Evolutionary conservation across 2,797 vertebrate genomes (phyloP).

Genomic region (Rhadinocentrus ornatus): DNA sequence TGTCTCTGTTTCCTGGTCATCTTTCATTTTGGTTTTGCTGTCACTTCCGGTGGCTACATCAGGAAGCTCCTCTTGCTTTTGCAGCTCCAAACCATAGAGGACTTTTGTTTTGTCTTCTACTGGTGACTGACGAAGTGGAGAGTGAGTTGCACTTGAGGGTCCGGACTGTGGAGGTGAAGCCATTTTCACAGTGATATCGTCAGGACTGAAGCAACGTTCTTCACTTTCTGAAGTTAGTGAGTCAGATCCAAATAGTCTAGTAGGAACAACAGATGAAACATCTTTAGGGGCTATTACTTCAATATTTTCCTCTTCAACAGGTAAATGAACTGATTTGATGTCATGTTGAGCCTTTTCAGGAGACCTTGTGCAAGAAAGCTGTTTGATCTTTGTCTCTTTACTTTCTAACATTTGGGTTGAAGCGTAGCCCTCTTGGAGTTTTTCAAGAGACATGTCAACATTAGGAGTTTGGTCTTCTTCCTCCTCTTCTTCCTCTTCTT

Average conservation of each 20-base stretch:
- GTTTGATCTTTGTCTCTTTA: conserved; percentile 59
- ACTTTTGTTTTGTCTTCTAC: conserved; percentile 87
- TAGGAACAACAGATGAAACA: conserved; percentile 62
- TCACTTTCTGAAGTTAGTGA: conserved; percentile 87
- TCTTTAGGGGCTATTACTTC: conserved; percentile 64
- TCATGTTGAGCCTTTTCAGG: conserved; percentile 46
- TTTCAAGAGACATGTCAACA: conserved; percentile 85
- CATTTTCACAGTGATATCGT: conserved; percentile 97
- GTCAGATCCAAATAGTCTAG: conserved; percentile 78
- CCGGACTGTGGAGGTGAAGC: conserved; percentile 93
- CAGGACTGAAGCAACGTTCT: conserved; percentile 94
- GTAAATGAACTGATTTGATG: conserved; percentile 62
- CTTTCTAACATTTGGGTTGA: conserved; percentile 69
- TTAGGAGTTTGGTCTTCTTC: conserved; percentile 87
- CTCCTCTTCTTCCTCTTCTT: conserved; percentile 84
- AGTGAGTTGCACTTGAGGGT: conserved; percentile 91
- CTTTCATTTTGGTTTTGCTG: conserved; percentile 48
- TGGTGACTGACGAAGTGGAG: conserved; percentile 92
- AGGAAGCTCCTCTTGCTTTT: conserved; percentile 54
- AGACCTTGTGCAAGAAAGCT: conserved; percentile 42
- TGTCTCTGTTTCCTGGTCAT: conserved; percentile 46
- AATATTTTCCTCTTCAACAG: conserved; percentile 65
- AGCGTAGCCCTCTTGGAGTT: conserved; percentile 84
- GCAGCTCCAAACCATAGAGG: conserved; percentile 59
- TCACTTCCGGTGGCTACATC: conserved; percentile 28